Base-by-base conservation (phyloP, 1,140 invertebrate genomes). In the Scaptomyza pallida region DNA sequence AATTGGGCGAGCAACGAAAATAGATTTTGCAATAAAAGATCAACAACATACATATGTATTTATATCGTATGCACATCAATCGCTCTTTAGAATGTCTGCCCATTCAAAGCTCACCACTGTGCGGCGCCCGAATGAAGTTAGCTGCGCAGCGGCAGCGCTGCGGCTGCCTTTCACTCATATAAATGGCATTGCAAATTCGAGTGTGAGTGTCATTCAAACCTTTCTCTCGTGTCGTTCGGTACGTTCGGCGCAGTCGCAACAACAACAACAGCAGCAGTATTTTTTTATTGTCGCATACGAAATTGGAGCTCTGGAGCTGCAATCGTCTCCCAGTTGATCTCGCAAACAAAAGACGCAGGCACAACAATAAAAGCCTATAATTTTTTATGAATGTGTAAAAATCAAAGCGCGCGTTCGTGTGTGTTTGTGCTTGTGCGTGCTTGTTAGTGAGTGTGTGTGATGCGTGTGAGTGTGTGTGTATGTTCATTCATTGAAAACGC, bases 111-210 rank as follows among this genome's bases (percentile, higher is more conserved):
- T 44, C 44, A 41, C 65, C 71, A 67, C 63, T 69, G 65, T 62
- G 59, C 72, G 67, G 72, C 65, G 72, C 65, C 71, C 69, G 35
- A 67, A 23, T 64, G 50, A 43, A 75, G 82, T 26, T 50, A 64
- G 54, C 78, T 50, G 75, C 75, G 78, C 75, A 43, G 68, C 55
- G 5, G 13, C 54, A 55, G 61, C 72, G 68, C 57, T 64, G 72
- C 60, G 54, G 57, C 60, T 89, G 85, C 89, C 85, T 90, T 90
- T 90, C 89, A 90, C 89, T 90, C 83, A 89, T 90, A 90, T 90
- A 90, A 90, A 90, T 89, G 78, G 72, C 78, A 89, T 79, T 89
- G 77, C 79, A 89, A 80, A 89, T 80, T 83, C 78, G 68, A 69
- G 57, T 72, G 63, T 41, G 55, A 68, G 67, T 88, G 82, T 85